Base-by-base conservation (phyloP, 2,113 vertebrate species). In the Sturnus vulgaris region DNA sequence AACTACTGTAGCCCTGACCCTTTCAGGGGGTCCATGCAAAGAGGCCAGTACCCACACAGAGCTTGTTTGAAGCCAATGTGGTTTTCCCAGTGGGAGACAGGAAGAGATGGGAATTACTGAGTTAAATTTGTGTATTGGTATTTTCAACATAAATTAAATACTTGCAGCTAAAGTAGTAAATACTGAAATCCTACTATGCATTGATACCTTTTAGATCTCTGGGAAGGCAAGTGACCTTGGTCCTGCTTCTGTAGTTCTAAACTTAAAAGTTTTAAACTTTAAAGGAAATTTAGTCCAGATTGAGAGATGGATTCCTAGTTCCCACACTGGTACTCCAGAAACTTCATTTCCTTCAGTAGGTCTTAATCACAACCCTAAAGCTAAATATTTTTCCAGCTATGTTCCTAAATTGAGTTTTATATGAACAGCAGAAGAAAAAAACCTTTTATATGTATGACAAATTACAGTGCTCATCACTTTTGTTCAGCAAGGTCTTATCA, bases 101-200 rank as follows among this genome's bases (percentile, higher is more conserved):
- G 90, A 96, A 96, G 73, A 89, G 77, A 75, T 5, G 35, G 70
- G 90, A 96, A 95, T 95, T 94, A 90, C 46, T 4, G 88, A 90
- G 22, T 80, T 82, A 94, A 90, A 95, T 75, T 85, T 94, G 90
- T 86, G 53, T 95, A 93, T 96, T 88, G 88, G 70, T 90, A 93
- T 79, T 93, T 93, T 93, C 77, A 89, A 90, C 66, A 76, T 82
- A 87, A 83, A 95, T 94, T 78, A 94, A 95, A 94, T 64, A 84
- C 76, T 86, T 94, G 69, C 77, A 89, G 90, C 81, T 96, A 95
- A 85, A 96, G 75, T 66, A 96, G 95, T 94, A 95, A 96, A 96
- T 84, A 96, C 44, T 71, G 82, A 93, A 89, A 95, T 93, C 53
- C 84, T 82, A 61, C 66, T 82, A 72, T 1, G 15, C 85, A 69